Evolutionary conservation across 1,140 invertebrate species (phyloP), one percentile per base, ranked within the genome.

Genomic region (Formica exsecta): DNA sequence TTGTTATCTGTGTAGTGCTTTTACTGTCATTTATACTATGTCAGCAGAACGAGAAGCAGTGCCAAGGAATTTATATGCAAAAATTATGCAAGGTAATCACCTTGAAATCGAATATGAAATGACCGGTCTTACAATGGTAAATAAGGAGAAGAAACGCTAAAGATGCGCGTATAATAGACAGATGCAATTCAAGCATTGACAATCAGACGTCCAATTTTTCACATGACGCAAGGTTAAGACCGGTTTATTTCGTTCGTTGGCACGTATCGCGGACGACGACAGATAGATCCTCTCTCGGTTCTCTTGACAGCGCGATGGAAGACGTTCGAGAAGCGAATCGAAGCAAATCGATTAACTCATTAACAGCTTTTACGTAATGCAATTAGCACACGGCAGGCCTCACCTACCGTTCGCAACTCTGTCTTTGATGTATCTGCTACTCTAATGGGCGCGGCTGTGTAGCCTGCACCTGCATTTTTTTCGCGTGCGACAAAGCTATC

Each of bases 301-400:
- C 41, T 41, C 19, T 38, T 13, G 32, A 2, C 41, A 70, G 85
- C 79, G 79, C 38, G 87, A 73, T 6, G 41, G 36, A 74, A 25
- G 65, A 29, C 36, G 7, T 3, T 57, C 29, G 86, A 51, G 59
- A 76, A 25, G 41, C 75, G 25, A 64, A 25, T 1, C 64, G 59
- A 59, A 74, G 64, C 73, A 25, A 71, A 48, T 83, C 44, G 22
- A 44, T 54, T 62, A 64, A 84, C 81, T 89, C 66, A 86, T 92
- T 92, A 92, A 75, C 87, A 54, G 57, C 81, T 89, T 86, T 87
- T 91, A 86, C 84, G 90, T 90, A 92, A 93, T 87, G 91, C 87
- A 93, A 93, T 93, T 93, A 93, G 86, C 87, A 87, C 79, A 87
- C 79, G 73, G 25, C 61, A 62, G 70, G 64, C 64, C 85, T 89